Conservation (phyloP, 2,888 invertebrate genomes). For the Hyposoter didymator region DNA sequence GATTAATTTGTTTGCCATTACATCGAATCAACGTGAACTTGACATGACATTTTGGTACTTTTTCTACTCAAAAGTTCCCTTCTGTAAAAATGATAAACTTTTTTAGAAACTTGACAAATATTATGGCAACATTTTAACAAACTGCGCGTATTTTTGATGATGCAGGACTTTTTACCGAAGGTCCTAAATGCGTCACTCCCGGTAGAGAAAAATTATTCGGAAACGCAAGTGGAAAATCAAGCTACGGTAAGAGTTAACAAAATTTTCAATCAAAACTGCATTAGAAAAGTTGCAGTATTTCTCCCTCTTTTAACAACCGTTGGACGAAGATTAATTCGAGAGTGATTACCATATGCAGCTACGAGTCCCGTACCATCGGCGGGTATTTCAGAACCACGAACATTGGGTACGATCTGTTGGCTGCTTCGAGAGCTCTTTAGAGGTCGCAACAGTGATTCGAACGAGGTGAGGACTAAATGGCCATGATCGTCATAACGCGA, state of each 20-base stretch:
- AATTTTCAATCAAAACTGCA: neutral
- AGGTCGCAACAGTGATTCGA: constrained; percentile 38
- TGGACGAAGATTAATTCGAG: neutral
- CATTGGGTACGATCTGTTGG: neutral
- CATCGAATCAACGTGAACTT: neutral
- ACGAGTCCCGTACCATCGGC: neutral
- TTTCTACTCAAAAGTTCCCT: neutral
- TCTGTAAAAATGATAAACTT: neutral
- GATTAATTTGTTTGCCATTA: neutral
- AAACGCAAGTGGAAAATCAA: neutral
- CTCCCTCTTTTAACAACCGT: constrained; percentile 14
- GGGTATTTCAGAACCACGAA: neutral
- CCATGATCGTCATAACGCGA: neutral
- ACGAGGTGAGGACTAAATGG: neutral
- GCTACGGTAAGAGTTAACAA: neutral
- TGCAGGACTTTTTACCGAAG: neutral
- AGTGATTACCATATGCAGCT: neutral
- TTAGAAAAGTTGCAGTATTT: neutral
- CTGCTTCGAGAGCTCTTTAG: constrained; percentile 14
- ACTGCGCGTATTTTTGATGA: neutral
- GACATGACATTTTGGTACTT: too few species aligned
- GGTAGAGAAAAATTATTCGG: neutral
- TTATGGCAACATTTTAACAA: neutral
- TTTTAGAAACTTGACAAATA: neutral
- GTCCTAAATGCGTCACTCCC: too few species aligned